Evolutionary conservation across 92 coral and sea anemone genomes (phyloP).

Genomic region (Siderastrea radians): DNA sequence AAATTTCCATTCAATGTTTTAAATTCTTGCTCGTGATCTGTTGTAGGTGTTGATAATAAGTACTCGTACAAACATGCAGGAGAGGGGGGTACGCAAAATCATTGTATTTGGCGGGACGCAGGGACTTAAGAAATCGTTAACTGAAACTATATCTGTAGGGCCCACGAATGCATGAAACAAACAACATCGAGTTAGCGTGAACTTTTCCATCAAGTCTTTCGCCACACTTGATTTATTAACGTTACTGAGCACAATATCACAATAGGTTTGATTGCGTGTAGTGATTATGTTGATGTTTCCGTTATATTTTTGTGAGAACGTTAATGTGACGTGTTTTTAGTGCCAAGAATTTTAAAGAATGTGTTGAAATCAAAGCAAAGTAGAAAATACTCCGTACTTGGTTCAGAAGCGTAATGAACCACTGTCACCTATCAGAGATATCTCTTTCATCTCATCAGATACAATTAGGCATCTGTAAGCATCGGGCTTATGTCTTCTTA

Average conservation of each 20-base stretch:
- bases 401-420: conserved; percentile 26
- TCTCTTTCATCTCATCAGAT: conserved; percentile 85
- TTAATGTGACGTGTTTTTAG: conserved; percentile 2
- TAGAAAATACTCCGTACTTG: conserved; percentile 31
- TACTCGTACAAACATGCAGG: conserved; percentile 2
- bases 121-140: conserved; percentile 21
- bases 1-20: conserved; percentile 17
- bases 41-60: neutral
- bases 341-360: conserved; percentile 10
- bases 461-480: conserved; percentile 87
- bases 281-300: conserved; percentile 50
- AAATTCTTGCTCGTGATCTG: conserved; percentile 16
- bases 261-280: conserved; percentile 48
- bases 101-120: conserved; percentile 10
- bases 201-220: conserved; percentile 43
- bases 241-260: conserved; percentile 37
- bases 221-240: conserved; percentile 39
- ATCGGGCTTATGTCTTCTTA: conserved; percentile 81
- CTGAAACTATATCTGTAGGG: conserved; percentile 32
- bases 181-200: conserved; percentile 65
- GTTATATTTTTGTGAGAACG: conserved; percentile 27
- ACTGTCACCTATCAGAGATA: conserved; percentile 37
- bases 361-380: neutral
- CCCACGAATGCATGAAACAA: conserved; percentile 40
- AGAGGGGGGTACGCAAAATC: conserved; percentile 8